These are phyloP conservation scores for Enchytraeus crypticus DNA, from an alignment of 2,888 invertebrate species.

Conservation along the genomic window DNA sequence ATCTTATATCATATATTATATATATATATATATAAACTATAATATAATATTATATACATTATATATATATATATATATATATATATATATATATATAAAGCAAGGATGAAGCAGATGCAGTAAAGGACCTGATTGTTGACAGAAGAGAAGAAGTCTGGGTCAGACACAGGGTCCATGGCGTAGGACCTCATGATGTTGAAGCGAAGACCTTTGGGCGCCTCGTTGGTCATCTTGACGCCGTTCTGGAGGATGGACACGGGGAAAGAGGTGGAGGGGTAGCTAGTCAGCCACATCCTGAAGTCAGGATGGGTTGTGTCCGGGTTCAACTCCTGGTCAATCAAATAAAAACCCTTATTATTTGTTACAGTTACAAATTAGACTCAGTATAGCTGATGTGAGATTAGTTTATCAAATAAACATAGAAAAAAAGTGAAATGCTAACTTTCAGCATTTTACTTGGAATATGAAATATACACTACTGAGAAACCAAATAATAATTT, in stretches of 20 bases:
- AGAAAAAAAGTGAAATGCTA: too few relatives aligned
- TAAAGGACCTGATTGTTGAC: slow-evolving; percentile 44
- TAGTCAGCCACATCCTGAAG: slow-evolving; percentile 51
- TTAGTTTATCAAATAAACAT: too few relatives aligned
- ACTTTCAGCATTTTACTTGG: too few relatives aligned
- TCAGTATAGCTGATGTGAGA: neutral
- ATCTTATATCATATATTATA: too few relatives aligned
- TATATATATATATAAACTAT: too few relatives aligned
- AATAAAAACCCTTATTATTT: neutral
- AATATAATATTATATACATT: too few relatives aligned
- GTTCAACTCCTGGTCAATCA: slow-evolving; percentile 44
- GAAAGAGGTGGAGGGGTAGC: slow-evolving; percentile 48
- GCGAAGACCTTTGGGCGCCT: slow-evolving; percentile 50
- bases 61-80: too few relatives aligned
- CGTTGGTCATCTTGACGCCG: slow-evolving; percentile 52
- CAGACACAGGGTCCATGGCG: slow-evolving; percentile 74
- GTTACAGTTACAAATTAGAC: neutral
- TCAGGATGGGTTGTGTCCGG: slow-evolving; percentile 49
- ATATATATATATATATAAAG: too few relatives aligned
- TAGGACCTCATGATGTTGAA: slow-evolving; percentile 54
- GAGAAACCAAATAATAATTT: too few relatives aligned
- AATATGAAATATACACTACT: too few relatives aligned
- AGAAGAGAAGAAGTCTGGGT: slow-evolving; percentile 68
- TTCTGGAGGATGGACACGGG: slow-evolving; percentile 51
- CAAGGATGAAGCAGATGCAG: too few relatives aligned